These are phyloP conservation scores for Enteromius anoplus DNA, from an alignment of 2,797 vertebrate genomes.

Conservation along the genomic window DNA sequence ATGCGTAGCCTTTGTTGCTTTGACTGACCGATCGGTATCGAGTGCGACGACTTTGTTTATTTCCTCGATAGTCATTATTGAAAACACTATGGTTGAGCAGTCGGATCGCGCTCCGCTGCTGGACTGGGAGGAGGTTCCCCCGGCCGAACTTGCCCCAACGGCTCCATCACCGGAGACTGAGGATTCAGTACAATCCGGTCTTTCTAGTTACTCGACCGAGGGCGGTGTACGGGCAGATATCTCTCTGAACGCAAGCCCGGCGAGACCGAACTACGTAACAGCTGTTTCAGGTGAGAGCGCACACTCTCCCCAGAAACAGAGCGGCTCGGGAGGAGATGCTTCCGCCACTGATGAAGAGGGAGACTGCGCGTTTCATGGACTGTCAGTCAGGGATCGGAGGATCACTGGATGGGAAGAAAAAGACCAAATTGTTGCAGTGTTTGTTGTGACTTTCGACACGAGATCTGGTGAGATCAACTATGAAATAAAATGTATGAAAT, in stretches of 20 bases:
- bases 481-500: slow-evolving; percentile 2
- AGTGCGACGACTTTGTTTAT: slow-evolving; percentile 27
- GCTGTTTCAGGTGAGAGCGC: slow-evolving; percentile 69
- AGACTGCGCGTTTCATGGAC: slow-evolving; percentile 67
- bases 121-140: slow-evolving; percentile 92
- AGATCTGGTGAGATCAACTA: slow-evolving; percentile 85
- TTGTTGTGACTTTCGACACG: slow-evolving; percentile 94
- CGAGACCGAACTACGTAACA: slow-evolving; percentile 59
- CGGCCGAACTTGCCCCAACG: slow-evolving; percentile 72
- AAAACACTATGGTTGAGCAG: slow-evolving; percentile 83
- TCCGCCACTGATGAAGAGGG: slow-evolving; percentile 63
- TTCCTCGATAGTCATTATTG: slow-evolving; percentile 38
- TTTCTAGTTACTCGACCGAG: slow-evolving; percentile 61
- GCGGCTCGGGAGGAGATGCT: slow-evolving; percentile 64
- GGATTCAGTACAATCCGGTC: slow-evolving; percentile 64
- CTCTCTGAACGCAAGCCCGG: slow-evolving; percentile 58
- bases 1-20: neutral
- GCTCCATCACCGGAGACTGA: slow-evolving; percentile 65
- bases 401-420: slow-evolving; percentile 84
- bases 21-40: neutral
- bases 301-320: slow-evolving; percentile 65
- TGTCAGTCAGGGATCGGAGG: slow-evolving; percentile 65
- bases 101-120: slow-evolving; percentile 92
- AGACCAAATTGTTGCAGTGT: slow-evolving; percentile 93
- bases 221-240: slow-evolving; percentile 58